Evolutionary conservation across 2,113 vertebrate genomes (phyloP).

Genomic region (Prionailurus viverrinus): DNA sequence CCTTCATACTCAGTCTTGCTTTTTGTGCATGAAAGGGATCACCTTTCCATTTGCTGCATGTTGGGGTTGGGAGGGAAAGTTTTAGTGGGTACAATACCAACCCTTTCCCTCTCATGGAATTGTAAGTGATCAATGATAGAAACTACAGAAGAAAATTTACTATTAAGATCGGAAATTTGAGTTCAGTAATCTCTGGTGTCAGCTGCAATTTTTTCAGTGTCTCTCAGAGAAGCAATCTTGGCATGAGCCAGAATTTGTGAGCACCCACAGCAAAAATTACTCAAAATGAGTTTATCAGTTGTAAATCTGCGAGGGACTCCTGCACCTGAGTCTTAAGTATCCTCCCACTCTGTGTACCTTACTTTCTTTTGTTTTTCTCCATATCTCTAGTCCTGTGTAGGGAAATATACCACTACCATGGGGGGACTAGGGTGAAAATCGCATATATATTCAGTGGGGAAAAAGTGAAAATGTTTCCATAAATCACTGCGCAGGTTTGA

Average conservation of each 20-base stretch:
- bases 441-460: neutral
- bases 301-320: neutral
- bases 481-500: constrained; percentile 25
- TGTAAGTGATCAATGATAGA: constrained; percentile 54
- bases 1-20: neutral
- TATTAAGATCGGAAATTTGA: constrained; percentile 70
- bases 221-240: constrained; percentile 66
- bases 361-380: neutral
- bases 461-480: neutral
- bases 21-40: constrained; percentile 4
- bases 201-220: constrained; percentile 77
- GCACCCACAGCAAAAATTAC: constrained; percentile 10
- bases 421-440: neutral
- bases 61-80: neutral
- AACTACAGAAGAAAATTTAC: constrained; percentile 60
- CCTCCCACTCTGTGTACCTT: neutral
- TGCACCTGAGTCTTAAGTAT: neutral
- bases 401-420: constrained; percentile 19
- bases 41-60: neutral
- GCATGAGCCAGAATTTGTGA: constrained; percentile 63
- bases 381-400: neutral
- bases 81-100: neutral
- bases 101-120: neutral
- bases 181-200: constrained; percentile 56
- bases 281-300: constrained; percentile 50